These are phyloP conservation scores for Drosophila obscura DNA, from an alignment of 1,140 invertebrate genomes.

Conservation along the genomic window DNA sequence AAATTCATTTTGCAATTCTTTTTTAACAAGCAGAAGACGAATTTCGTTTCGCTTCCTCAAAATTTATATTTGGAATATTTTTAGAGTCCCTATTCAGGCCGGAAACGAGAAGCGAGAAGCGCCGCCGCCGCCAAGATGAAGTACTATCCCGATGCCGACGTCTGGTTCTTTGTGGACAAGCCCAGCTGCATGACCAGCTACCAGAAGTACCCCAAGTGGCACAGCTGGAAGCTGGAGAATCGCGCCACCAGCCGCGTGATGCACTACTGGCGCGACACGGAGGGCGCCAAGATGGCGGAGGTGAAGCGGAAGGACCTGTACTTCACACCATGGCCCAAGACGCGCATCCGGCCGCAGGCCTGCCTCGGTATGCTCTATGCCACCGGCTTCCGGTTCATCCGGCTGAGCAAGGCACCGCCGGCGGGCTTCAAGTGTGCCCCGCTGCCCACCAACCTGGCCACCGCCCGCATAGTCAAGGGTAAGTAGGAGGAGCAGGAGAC, in stretches of 20 bases:
- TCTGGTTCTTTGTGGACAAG: slow-evolving; percentile 59
- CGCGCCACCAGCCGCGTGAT: slow-evolving; percentile 35
- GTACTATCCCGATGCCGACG: slow-evolving; percentile 49
- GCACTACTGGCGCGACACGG: slow-evolving; percentile 61
- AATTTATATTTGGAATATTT: no score
- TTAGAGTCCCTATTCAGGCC: no score
- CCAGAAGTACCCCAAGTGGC: slow-evolving; percentile 34
- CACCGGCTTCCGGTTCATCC: slow-evolving; percentile 60
- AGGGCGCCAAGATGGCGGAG: slow-evolving; percentile 46
- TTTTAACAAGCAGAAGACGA: no score
- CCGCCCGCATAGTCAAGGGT: slow-evolving; percentile 43
- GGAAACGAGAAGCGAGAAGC: not conserved
- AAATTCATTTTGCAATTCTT: slow-evolving; percentile 16
- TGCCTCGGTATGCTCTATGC: slow-evolving; percentile 70
- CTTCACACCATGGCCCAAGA: slow-evolving; percentile 48
- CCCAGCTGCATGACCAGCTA: slow-evolving; percentile 46
- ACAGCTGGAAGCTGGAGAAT: slow-evolving; percentile 55
- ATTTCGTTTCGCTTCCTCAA: no score
- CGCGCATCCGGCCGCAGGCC: slow-evolving; percentile 60
- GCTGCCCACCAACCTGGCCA: slow-evolving; percentile 59
- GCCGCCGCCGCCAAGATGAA: slow-evolving; percentile 36
- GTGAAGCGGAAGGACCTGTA: slow-evolving; percentile 53
- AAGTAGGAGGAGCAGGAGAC: not conserved
- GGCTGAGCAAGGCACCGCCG: slow-evolving; percentile 44
- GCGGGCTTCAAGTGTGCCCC: slow-evolving; percentile 67